A percentile compares a stretch with the other conserved stretches of the same genome.
These are phyloP conservation scores for Urocyon cinereoargenteus DNA, from an alignment of 2,797 vertebrate genomes.

Conservation along the genomic window DNA sequence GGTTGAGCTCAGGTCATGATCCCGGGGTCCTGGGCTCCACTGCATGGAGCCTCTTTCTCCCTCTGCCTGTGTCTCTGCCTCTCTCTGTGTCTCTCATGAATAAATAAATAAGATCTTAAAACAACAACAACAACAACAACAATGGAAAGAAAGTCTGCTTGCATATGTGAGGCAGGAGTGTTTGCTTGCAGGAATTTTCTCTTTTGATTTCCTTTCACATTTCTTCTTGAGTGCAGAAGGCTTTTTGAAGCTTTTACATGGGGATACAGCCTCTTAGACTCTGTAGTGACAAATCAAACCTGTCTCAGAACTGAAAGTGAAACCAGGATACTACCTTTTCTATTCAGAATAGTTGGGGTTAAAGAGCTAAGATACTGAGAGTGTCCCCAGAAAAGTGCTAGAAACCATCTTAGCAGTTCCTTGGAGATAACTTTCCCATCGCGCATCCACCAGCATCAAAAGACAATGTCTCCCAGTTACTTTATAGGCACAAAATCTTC, in stretches of 20 bases:
- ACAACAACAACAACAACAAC: too few relatives aligned
- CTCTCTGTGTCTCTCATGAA: too few relatives aligned
- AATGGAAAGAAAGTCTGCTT: not conserved
- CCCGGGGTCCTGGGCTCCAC: too few relatives aligned
- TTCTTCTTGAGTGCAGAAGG: not conserved
- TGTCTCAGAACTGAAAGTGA: not conserved
- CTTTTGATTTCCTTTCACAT: not conserved
- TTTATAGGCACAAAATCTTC: not conserved
- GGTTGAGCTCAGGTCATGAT: too few relatives aligned
- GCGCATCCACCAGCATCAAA: not conserved
- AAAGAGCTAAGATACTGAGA: not conserved
- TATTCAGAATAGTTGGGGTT: not conserved
- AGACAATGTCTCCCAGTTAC: not conserved
- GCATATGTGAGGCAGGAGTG: not conserved
- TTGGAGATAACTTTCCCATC: not conserved
- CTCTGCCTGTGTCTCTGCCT: too few relatives aligned
- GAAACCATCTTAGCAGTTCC: not conserved
- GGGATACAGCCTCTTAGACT: not conserved
- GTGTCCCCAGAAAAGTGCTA: not conserved
- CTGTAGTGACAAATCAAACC: not conserved
- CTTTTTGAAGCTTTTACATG: not conserved
- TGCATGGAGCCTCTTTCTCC: too few relatives aligned
- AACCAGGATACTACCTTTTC: not conserved
- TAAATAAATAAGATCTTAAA: too few relatives aligned
- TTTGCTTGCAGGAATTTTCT: not conserved